Base-by-base conservation (phyloP, 1,140 invertebrate species). In the Melitaea cinxia region DNA sequence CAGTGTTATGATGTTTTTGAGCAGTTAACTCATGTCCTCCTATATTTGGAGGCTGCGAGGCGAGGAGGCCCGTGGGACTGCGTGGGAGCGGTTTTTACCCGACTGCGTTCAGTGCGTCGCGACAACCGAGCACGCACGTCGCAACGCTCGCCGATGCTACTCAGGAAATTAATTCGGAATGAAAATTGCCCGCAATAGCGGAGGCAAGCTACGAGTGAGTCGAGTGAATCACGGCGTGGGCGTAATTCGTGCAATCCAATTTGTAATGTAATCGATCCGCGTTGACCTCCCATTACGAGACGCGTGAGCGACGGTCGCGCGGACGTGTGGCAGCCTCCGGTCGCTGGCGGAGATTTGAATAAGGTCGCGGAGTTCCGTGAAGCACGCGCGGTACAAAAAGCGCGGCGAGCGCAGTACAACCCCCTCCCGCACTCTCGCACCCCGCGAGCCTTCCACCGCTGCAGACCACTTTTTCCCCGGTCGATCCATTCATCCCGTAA, bases 401-500 rank as follows among this genome's bases (percentile, higher is more conserved):
- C 60, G 63, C 65, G 54, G 62, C 68, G 56, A 57, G 63, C 60
- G 60, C 30, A 12, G 6, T n/a, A n/a, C n/a, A n/a, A n/a, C n/a
- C n/a, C n/a, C n/a, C n/a, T n/a, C n/a, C n/a, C n/a, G n/a, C n/a
- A n/a, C n/a, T n/a, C 54, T 28, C 21, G n/a, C 21, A 14, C 15
- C 14, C 15, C 23, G 12, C 15, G 26, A 50, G 19, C 57, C 45
- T 53, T 21, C 60, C 59, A 33, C 15, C 6, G n/a, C 50, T 14
- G 33, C 4, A 23, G 33, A 54, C 37, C 61, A 15, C 53, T 26
- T 63, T 69, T 68, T 53, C 50, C 58, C 58, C 57, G 45, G 15
- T 49, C 70, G 68, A 55, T 50, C 78, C 80, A 87, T 87, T 87
- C 85, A 85, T 77, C 71, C 65, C 76, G 74, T 88, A 88, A 88